A percentile compares a stretch with the other conserved stretches of the same genome.
phyloP scores from a whole-genome alignment of 2,797 vertebrate genomes.

The Meda fulgida region DNA sequence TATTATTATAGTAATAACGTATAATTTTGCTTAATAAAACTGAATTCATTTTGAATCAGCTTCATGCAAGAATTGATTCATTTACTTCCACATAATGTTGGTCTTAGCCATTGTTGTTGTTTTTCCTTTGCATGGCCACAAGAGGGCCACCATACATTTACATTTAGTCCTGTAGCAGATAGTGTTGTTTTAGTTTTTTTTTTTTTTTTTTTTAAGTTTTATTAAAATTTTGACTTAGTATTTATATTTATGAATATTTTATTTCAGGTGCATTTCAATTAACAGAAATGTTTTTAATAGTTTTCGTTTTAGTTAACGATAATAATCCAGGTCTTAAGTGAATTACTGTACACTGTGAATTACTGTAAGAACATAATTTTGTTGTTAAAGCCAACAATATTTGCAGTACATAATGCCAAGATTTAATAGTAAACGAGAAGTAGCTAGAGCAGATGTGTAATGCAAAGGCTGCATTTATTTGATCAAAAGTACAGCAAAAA shows the following conservation, averaged over 20 bases:
- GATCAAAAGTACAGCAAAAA: neutral
- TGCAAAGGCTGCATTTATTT: neutral
- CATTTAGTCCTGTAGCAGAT: neutral
- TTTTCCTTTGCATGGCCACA: neutral
- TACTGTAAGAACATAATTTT: neutral
- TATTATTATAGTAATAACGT: neutral
- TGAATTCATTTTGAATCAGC: neutral
- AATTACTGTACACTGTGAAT: neutral
- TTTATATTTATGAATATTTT: neutral
- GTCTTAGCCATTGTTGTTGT: neutral
- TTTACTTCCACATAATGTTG: neutral
- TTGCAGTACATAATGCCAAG: neutral
- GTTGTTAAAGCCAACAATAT: neutral
- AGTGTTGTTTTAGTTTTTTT: neutral
- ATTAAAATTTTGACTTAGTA: neutral
- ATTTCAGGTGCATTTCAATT: neutral
- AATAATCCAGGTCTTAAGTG: neutral
- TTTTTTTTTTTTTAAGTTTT: neutral
- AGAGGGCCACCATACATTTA: neutral
- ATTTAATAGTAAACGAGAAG: neutral
- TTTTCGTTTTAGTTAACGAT: neutral
- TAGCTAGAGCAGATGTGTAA: neutral
- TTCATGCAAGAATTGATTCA: neutral
- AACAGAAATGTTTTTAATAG: neutral
- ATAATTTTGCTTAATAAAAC: neutral